Percentiles rank a stretch among this genome's conserved stretches.
These are phyloP conservation scores for Oncorhynchus gorbuscha DNA, from an alignment of 2,113 vertebrate species.

Conservation along the genomic window DNA sequence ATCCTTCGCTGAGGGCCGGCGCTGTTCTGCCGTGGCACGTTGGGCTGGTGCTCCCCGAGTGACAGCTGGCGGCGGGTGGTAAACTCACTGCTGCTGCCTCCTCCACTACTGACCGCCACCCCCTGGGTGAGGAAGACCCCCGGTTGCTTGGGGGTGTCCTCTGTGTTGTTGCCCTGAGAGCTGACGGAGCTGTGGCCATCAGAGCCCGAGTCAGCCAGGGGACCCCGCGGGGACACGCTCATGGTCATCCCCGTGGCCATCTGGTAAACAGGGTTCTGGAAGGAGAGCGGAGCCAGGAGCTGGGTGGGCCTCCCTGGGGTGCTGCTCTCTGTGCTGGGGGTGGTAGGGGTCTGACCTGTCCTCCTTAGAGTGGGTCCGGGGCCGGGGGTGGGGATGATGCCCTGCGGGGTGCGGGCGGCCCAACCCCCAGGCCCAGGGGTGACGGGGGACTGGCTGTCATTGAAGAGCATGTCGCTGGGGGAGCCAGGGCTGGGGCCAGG, in stretches of 20 bases:
- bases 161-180: conserved; percentile 88
- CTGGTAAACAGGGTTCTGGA: conserved; percentile 98
- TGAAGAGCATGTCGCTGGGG: conserved; percentile 69
- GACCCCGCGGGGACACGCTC: conserved; percentile 81
- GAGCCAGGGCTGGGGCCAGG: conserved; percentile 65
- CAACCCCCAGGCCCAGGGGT: conserved; percentile 53
- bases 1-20: conserved; percentile 89
- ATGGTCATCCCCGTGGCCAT: conserved; percentile 85
- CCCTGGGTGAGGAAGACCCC: conserved; percentile 79
- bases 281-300: conserved; percentile 88
- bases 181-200: conserved; percentile 90
- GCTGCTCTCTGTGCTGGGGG: too few relatives aligned
- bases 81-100: conserved; percentile 82
- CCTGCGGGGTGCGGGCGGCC: conserved; percentile 73
- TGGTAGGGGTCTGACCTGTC: conserved; percentile 55
- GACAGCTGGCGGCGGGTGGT: conserved; percentile 82
- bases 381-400: too few relatives aligned
- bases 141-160: conserved; percentile 70
- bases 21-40: conserved; percentile 82
- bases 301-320: conserved; percentile 72
- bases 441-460: conserved; percentile 75
- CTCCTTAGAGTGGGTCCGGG: conserved; percentile 79
- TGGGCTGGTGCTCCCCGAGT: conserved; percentile 76
- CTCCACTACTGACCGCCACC: conserved; percentile 31
- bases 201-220: conserved; percentile 80